Base-by-base conservation (phyloP, 2,113 vertebrate genomes). In the Marmota monax region DNA sequence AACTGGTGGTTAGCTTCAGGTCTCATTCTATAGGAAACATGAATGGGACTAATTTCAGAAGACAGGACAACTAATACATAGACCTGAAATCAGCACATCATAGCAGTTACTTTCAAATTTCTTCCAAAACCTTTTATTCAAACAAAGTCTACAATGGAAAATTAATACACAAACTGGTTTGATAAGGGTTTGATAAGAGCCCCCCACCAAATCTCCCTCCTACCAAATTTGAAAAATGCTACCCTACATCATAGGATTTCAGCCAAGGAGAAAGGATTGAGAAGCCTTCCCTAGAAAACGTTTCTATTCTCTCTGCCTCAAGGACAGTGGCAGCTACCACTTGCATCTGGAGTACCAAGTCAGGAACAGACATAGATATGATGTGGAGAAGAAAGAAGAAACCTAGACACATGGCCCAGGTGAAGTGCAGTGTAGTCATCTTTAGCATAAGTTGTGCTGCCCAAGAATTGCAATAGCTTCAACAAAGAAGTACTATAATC, bases 321-420 rank as follows among this genome's bases (percentile, higher is more conserved):
- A 69, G 53, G 63, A 74, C 3, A 90, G 20, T 70, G 29, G 18
- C 25, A 88, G 48, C 14, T 23, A 87, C 16, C 4, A 56, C 29
- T 61, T 90, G 70, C 5, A 34, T 69, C 11, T 74, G 32, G 29
- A 77, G n/a, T 69, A 58, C 20, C 32, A 93, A 83, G 53, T 42
- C 8, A 61, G 13, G 45, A 29, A 61, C 42, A 45, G 11, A 74
- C 32, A 16, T 29, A 42, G 37, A 42, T 51, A 37, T 11, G 34
- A 92, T 37, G 3, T 84, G 13, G 16, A 93, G 27, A 93, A 84
- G 48, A 84, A 80, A 93, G 34, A 95, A 84, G 56, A 84, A 84
- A 51, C 25, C 20, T 8, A 91, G n/a, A 42, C 25, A 51, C 7
- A 27, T 25, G 11, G 32, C 29, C 58, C 16, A 76, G 73, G 72